Conservation (phyloP, 2,888 invertebrate species). For the Microctonus hyperodae region DNA sequence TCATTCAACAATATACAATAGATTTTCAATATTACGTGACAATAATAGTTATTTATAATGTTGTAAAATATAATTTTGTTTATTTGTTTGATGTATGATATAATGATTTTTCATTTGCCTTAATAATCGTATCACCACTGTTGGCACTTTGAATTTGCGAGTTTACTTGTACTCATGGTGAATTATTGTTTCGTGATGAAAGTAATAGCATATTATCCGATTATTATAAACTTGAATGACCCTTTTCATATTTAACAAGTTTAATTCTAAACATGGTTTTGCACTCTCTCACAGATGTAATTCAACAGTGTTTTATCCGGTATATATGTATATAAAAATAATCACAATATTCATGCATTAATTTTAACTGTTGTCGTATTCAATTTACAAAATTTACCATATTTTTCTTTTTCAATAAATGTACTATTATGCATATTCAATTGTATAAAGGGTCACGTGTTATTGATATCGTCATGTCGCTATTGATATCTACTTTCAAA, state of each 20-base stretch:
- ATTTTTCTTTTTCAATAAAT: not conserved
- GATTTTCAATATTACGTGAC: not conserved
- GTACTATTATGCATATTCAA: not conserved
- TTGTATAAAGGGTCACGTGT: constrained; percentile 6
- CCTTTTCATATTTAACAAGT: constrained; percentile 6
- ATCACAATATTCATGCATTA: constrained; percentile 13
- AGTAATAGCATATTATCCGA: not conserved
- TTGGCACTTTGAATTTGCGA: not conserved
- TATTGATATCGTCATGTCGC: constrained; percentile 20
- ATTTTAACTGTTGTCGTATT: constrained; percentile 15
- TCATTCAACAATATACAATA: too few species aligned
- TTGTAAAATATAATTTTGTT: too few species aligned
- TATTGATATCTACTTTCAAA: constrained; percentile 20
- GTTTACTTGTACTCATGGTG: not conserved
- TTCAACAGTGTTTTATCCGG: not conserved
- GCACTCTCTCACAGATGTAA: constrained; percentile 17
- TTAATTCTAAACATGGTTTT: constrained; percentile 17
- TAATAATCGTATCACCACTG: too few species aligned
- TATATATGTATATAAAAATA: not conserved
- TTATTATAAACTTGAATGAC: constrained; percentile 22
- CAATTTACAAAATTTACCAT: not conserved
- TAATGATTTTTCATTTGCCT: too few species aligned
- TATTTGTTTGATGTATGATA: too few species aligned
- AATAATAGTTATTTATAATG: not conserved
- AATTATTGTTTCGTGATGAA: not conserved